phyloP scores from a whole-genome alignment of 2,797 vertebrate species.

The Mastacembelus armatus region DNA sequence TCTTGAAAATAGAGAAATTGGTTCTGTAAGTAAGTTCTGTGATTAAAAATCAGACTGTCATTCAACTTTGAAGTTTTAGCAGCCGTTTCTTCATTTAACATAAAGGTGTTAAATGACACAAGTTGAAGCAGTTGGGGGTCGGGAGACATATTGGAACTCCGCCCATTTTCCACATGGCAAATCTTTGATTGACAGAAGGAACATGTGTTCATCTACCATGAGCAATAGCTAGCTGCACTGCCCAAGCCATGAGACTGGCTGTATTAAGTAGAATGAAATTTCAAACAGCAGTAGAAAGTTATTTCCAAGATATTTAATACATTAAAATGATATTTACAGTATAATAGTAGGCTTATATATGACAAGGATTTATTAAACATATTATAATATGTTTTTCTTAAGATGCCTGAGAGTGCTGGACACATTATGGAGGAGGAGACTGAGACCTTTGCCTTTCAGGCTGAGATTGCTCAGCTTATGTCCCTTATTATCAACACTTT shows the following conservation, averaged over 20 bases:
- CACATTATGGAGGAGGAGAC: slow-evolving; percentile 76
- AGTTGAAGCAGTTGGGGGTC: slow-evolving; percentile 37
- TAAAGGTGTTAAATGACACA: slow-evolving; percentile 49
- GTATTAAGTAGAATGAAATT: not conserved
- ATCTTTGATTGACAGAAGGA: slow-evolving; percentile 74
- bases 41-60: not conserved
- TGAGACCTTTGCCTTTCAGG: slow-evolving; percentile 83
- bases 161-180: slow-evolving; percentile 43
- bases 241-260: slow-evolving; percentile 31
- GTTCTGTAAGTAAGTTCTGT: no score
- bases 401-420: slow-evolving; percentile 79
- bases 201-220: slow-evolving; percentile 60
- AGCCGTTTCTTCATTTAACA: slow-evolving; percentile 8
- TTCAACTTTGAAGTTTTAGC: slow-evolving; percentile 1
- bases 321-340: not conserved
- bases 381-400: slow-evolving; percentile 7
- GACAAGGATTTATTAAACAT: not conserved
- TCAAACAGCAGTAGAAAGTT: not conserved
- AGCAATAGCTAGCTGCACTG: slow-evolving; percentile 33
- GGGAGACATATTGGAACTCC: slow-evolving; percentile 26
- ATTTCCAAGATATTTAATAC: not conserved
- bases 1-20: not conserved
- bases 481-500: slow-evolving; percentile 85
- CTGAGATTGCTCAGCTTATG: slow-evolving; percentile 86
- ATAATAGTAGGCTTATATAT: not conserved